phyloP scores from a whole-genome alignment of 2,797 vertebrate species.

The Crax fasciolata region DNA sequence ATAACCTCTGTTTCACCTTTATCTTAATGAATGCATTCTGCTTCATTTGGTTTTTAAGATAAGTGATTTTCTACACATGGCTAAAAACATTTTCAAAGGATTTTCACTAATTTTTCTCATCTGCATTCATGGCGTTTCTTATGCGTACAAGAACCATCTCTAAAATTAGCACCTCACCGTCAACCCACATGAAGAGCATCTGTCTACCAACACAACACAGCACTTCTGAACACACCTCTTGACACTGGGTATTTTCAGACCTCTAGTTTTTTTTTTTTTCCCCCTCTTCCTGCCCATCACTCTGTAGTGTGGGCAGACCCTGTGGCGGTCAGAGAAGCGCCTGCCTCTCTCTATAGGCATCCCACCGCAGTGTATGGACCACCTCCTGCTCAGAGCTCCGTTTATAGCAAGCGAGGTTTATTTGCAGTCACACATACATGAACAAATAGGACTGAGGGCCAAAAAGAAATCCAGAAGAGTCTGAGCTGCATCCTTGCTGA shows the following conservation, averaged over 20 bases:
- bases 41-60: background rate
- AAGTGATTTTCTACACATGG: background rate
- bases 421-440: background rate
- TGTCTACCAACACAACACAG: background rate
- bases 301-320: background rate
- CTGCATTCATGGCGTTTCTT: background rate
- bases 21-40: background rate
- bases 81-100: background rate
- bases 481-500: background rate
- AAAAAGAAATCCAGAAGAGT: background rate
- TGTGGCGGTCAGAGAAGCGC: background rate
- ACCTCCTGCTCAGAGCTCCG: background rate
- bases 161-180: background rate
- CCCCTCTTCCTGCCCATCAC: background rate
- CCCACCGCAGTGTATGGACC: rapidly evolving
- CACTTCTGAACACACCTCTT: background rate
- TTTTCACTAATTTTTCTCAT: background rate
- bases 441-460: background rate
- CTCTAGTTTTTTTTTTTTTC: background rate
- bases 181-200: background rate
- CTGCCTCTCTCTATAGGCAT: background rate
- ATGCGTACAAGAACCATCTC: background rate
- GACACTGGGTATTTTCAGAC: background rate
- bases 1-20: background rate
- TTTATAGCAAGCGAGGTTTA: background rate